phyloP scores from a whole-genome alignment of 2,797 vertebrate genomes.

The Notoglanidium macrostoma region DNA sequence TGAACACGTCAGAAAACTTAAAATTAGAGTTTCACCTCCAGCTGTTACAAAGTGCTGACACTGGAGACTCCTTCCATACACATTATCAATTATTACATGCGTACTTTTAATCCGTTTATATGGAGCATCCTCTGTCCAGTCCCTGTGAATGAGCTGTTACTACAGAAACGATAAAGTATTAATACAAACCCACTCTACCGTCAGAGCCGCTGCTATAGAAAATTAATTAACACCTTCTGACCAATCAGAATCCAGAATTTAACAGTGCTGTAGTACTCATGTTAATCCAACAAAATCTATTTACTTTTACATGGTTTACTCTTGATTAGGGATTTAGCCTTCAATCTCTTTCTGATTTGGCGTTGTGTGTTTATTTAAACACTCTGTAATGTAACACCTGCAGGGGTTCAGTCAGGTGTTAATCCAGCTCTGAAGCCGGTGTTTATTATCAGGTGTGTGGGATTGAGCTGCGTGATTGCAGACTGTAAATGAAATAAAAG shows the following conservation, averaged over 20 bases:
- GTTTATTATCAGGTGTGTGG: constrained; percentile 19
- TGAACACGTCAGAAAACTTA: no score
- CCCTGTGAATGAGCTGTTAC: neutral
- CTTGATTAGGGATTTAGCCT: neutral
- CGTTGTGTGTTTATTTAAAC: neutral
- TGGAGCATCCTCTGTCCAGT: neutral
- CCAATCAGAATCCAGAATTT: neutral
- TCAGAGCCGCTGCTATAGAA: neutral
- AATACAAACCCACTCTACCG: neutral
- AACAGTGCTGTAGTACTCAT: neutral
- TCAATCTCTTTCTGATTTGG: neutral
- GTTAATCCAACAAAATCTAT: neutral
- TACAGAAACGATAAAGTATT: neutral
- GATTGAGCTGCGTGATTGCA: neutral
- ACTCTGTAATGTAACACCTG: neutral
- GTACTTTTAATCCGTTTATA: neutral
- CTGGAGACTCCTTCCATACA: neutral
- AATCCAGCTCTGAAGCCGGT: neutral
- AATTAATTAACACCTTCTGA: neutral
- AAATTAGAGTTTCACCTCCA: no score
- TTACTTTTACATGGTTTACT: no score
- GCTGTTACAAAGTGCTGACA: neutral
- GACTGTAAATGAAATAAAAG: neutral
- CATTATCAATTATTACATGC: neutral
- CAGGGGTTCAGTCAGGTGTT: neutral